phyloP scores from a whole-genome alignment of 1,140 invertebrate genomes.

The Phymorhynchus buccinoides region DNA sequence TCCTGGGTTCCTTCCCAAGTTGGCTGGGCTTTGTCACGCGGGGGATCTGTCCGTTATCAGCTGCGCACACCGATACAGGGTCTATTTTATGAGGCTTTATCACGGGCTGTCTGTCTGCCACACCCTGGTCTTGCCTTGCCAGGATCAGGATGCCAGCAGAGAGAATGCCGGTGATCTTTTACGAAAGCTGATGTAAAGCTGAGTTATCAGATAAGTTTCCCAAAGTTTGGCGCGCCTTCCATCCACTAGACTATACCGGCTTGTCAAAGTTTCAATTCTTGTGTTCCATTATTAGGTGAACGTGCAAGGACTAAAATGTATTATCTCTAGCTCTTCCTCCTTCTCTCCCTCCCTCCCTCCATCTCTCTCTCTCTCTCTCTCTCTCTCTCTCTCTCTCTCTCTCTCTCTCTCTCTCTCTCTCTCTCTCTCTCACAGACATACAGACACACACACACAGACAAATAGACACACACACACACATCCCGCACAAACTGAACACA shows the following conservation, averaged over 20 bases:
- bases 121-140: too few species aligned
- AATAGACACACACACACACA: too few species aligned
- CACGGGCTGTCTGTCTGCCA: not conserved
- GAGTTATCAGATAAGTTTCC: not conserved
- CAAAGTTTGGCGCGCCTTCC: not conserved
- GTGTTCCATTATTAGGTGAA: too few species aligned
- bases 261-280: too few species aligned
- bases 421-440: too few species aligned
- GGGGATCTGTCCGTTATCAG: not conserved
- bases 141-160: not conserved
- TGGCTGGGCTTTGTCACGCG: slow-evolving; percentile 2
- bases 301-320: too few species aligned
- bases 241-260: not conserved
- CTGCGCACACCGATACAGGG: not conserved
- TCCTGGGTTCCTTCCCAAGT: not conserved
- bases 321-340: too few species aligned
- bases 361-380: too few species aligned
- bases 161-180: not conserved
- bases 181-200: not conserved
- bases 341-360: not conserved
- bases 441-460: too few species aligned
- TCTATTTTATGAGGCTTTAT: not conserved
- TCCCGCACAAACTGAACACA: too few species aligned
- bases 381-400: too few species aligned
- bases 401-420: too few species aligned